Base-by-base conservation (phyloP, 2,113 vertebrate genomes). In the Panurus biarmicus region DNA sequence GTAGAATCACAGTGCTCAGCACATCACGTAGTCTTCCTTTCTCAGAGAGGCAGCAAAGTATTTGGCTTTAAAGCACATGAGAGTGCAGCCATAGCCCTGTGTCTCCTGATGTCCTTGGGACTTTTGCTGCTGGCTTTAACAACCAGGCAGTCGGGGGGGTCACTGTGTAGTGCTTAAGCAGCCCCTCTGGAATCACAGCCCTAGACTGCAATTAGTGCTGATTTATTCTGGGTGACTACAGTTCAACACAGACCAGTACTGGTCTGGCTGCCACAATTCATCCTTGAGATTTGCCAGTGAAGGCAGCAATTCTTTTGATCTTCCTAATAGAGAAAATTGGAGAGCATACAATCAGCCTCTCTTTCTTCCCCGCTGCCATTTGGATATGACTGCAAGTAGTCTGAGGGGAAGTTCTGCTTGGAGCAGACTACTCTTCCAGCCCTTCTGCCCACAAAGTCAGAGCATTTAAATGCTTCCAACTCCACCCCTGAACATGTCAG, bases 231-330 rank as follows among this genome's bases (percentile, higher is more conserved):
- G 76, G 90, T 96, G 85, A 95, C 73, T 94, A 94, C 89, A 96
- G 96, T 95, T 95, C 94, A 94, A 87, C 94, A 92, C 42, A 96
- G 92, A 92, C 90, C 87, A 96, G 95, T 73, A 91, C 84, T 92
- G 58, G 71, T 93, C 95, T 89, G 93, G 94, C 96, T 96, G 94
- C 95, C 95, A 91, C 53, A 92, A 96, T 90, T 96, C 91, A 96
- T 95, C 95, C 95, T 96, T 97, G 95, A 97, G 94, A 97, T 97
- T 96, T 97, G 70, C 94, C 96, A 97, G 94, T 90, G 94, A 96
- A 97, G 91, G 94, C 94, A 96, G 92, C 86, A 80, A 95, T 89
- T 92, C 95, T 95, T 97, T 97, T 97, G 96, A 97, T 97, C 96
- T 94, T 95, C 73, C 84, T 95, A 93, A 96, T 9, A 88, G 84